Percentiles rank a stretch among this genome's conserved stretches.
Conservation (phyloP, 1,140 invertebrate species). For the Tribolium castaneum region DNA sequence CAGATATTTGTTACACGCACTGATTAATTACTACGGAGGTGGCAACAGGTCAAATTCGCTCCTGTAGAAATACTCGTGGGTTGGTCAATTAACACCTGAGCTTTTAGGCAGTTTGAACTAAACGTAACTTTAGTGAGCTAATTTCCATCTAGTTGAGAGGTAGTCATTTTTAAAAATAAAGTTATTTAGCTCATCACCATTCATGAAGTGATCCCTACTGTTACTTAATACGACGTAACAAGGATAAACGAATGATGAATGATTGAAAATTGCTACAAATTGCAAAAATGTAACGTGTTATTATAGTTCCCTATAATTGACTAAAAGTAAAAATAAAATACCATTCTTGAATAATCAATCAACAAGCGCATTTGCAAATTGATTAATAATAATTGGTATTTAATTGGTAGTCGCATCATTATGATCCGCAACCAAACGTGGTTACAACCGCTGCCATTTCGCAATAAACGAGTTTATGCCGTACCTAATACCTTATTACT, state of each 20-base stretch:
- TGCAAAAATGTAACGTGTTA: no score
- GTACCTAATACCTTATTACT: background rate
- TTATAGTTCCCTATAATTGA: background rate
- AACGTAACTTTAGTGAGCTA: background rate
- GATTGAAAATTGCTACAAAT: background rate
- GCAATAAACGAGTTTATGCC: background rate
- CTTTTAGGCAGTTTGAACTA: background rate
- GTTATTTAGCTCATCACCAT: background rate
- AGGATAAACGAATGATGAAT: background rate
- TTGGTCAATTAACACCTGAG: background rate
- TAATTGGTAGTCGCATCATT: background rate
- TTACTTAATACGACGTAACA: background rate
- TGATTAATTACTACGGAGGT: background rate
- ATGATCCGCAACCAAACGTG: background rate
- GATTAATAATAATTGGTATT: constrained; percentile 9
- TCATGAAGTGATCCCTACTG: background rate
- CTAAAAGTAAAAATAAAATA: background rate
- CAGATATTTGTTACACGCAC: background rate
- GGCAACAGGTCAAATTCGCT: background rate
- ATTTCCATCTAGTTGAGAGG: background rate
- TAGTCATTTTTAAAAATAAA: constrained; percentile 13
- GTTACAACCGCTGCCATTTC: constrained; percentile 9
- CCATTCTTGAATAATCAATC: background rate
- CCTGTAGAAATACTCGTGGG: background rate
- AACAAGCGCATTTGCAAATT: background rate